These are phyloP conservation scores for Gobio occitaniae DNA, from an alignment of 2,797 vertebrate species.

Conservation along the genomic window DNA sequence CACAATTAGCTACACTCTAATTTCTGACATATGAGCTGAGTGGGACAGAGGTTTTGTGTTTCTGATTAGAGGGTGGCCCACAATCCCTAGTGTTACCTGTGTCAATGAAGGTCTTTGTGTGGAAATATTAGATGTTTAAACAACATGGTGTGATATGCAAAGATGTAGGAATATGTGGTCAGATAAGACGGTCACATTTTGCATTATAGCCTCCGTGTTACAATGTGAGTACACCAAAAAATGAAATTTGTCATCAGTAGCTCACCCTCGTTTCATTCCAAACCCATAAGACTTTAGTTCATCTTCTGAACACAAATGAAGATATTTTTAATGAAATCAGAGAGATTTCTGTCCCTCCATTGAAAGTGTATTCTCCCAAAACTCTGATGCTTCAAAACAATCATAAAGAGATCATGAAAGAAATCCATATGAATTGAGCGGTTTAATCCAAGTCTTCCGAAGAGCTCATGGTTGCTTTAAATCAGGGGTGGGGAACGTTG, in stretches of 20 bases:
- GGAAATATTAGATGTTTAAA: slow-evolving; percentile 25
- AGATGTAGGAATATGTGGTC: background rate
- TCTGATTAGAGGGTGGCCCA: slow-evolving; percentile 37
- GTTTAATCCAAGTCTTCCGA: background rate
- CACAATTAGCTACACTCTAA: slow-evolving; percentile 59
- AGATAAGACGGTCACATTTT: slow-evolving; percentile 30
- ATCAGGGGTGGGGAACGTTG: too few relatives aligned
- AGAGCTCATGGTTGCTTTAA: background rate
- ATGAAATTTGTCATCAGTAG: background rate
- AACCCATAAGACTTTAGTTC: background rate
- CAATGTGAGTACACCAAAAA: background rate
- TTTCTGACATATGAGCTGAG: slow-evolving; percentile 55
- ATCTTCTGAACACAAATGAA: background rate
- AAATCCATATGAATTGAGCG: background rate
- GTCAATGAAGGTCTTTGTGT: slow-evolving; percentile 41
- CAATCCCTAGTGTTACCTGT: slow-evolving; percentile 1
- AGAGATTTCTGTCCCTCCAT: background rate
- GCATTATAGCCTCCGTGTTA: background rate
- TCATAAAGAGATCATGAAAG: background rate
- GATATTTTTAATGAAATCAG: background rate
- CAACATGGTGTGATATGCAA: slow-evolving; percentile 12
- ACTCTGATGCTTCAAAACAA: background rate
- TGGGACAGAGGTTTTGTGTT: slow-evolving; percentile 42
- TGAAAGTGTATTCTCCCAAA: background rate
- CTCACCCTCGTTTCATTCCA: background rate